Base-by-base conservation (phyloP, 2,888 invertebrate genomes). In the Oxytorus armatus region DNA sequence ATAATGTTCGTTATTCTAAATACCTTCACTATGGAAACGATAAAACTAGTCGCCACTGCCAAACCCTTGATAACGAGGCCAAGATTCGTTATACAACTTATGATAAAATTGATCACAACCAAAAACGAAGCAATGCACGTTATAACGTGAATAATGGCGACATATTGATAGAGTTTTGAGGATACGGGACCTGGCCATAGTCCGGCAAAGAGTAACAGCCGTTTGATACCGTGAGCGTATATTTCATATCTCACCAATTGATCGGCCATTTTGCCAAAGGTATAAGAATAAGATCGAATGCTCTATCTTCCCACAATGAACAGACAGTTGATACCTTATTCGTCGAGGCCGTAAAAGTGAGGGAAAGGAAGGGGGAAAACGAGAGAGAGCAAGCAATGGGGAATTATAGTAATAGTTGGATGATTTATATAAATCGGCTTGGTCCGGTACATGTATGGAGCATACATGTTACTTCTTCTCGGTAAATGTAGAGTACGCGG, bases 21-120 rank as follows among this genome's bases (percentile, higher is more conserved):
- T 69, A 81, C 81, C 55, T 77, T 73, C 25, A 69, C 8, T 23
- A 81, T 16, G 8, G 47, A 29, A 11, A 61, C 68, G 23, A 44
- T 42, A 29, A 53, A 73, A 29, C 69, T 77, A 11, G 69, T 25
- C 7, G 55, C 61, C 0, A 44, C 1, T n/a, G 77, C 65, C 49
- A 81, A 18, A 16, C 66, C 75, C 49, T 66, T 75, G 4, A 75
- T 68, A 23, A 70, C 55, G 7, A 78, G 42, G 18, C 29, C 4
- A 11, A 81, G 47, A 33, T 39, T 66, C 21, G 57, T 36, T 11
- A 70, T 42, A 21, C 75, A 36, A 47, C 21, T 39, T 11, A 55
- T 18, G 8, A 66, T 47, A 29, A 78, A 81, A 55, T 47, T 63
- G 8, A 77, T 55, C 5, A 70, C 36, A 39, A 36, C 77, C 8